These are phyloP conservation scores for Himalopsyche anomala DNA, from an alignment of 2,888 invertebrate genomes.

Conservation along the genomic window DNA sequence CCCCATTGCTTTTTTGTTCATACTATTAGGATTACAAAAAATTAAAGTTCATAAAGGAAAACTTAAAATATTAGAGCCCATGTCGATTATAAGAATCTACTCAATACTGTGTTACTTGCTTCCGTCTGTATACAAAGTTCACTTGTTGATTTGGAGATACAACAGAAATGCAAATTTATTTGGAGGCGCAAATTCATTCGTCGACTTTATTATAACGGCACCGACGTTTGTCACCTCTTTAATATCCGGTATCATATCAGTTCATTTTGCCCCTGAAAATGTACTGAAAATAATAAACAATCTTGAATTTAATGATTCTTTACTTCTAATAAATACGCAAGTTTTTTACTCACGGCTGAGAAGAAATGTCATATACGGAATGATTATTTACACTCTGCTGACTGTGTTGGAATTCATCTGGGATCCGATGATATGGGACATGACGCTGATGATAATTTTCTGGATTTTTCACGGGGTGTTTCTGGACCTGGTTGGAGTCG, in stretches of 20 bases:
- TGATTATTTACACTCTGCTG: neutral
- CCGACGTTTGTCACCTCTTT: neutral
- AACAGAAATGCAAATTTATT: neutral
- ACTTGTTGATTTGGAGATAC: neutral
- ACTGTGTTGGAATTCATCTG: neutral
- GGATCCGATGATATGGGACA: neutral
- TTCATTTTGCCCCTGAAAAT: neutral
- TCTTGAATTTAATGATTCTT: neutral
- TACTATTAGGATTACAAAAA: neutral
- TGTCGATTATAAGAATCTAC: neutral
- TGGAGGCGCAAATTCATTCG: neutral
- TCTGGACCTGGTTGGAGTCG: neutral
- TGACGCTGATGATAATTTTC: neutral
- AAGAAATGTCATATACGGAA: neutral
- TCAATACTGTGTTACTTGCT: neutral
- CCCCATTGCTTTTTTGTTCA: neutral
- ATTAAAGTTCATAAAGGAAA: neutral
- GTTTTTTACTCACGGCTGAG: neutral
- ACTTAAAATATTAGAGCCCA: neutral
- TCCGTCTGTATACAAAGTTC: neutral
- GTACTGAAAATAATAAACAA: neutral
- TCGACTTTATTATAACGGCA: neutral
- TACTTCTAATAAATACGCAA: neutral
- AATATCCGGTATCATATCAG: constrained; percentile 4
- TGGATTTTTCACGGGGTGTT: neutral